Evolutionary conservation across 2,113 vertebrate species (phyloP).

Genomic region (Ameiurus melas): DNA sequence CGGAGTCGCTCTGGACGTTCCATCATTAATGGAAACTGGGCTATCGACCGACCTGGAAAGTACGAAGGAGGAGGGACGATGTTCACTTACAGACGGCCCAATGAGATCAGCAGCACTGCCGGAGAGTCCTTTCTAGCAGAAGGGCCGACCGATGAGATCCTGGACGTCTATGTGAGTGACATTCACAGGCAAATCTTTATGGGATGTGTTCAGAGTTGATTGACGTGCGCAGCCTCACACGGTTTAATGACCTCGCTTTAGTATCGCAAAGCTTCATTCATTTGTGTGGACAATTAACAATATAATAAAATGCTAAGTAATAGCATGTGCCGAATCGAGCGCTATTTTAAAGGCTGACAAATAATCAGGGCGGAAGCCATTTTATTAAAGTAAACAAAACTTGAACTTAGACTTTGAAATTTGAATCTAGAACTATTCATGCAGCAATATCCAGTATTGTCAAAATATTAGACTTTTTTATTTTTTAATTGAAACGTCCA

Average conservation of each 20-base stretch:
- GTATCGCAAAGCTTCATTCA: background rate
- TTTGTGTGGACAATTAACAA: background rate
- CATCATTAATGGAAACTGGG: slow-evolving; percentile 97
- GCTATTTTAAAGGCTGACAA: background rate
- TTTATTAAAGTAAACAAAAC: background rate
- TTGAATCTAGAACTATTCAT: background rate
- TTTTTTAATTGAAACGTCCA: background rate
- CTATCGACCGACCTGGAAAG: slow-evolving; percentile 90
- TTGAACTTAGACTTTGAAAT: too few species aligned
- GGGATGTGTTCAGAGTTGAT: background rate
- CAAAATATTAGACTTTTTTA: background rate
- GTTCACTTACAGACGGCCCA: slow-evolving; percentile 93
- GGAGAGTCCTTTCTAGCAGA: slow-evolving; percentile 93
- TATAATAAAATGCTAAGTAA: background rate
- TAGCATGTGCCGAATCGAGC: background rate
- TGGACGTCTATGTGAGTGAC: slow-evolving; percentile 92
- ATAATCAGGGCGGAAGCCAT: background rate
- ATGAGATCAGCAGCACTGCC: slow-evolving; percentile 91
- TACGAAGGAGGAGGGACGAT: slow-evolving; percentile 92
- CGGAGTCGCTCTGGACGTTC: slow-evolving; percentile 86
- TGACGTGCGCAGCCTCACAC: background rate
- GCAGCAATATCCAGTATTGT: background rate
- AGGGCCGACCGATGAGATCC: slow-evolving; percentile 91
- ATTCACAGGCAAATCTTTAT: background rate
- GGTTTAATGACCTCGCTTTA: background rate